Conservation (phyloP, 2,113 vertebrate species). For the Plecotus auritus region DNA sequence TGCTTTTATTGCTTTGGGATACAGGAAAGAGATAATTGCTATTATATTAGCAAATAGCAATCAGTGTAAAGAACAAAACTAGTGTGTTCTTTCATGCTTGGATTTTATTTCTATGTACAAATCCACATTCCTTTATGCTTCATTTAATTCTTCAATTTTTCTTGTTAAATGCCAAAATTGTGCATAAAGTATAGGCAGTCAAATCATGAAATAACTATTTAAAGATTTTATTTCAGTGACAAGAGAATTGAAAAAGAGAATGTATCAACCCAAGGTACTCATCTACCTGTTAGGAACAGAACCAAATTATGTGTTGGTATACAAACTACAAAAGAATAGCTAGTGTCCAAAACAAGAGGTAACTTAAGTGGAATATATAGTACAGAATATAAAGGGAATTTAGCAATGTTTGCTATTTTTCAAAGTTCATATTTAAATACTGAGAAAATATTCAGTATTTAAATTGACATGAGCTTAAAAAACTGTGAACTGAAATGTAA, state of each 20-base stretch:
- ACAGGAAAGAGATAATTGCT: constrained; percentile 31
- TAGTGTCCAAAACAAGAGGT: neutral
- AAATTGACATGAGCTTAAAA: neutral
- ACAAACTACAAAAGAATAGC: neutral
- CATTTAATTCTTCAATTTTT: constrained; percentile 63
- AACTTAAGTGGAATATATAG: neutral
- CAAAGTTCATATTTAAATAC: constrained; percentile 9
- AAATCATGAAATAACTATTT: constrained; percentile 38
- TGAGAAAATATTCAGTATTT: neutral
- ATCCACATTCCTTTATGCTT: constrained; percentile 24
- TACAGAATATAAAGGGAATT: neutral
- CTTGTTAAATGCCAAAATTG: constrained; percentile 48
- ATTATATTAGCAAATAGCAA: constrained; percentile 47
- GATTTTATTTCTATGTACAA: constrained; percentile 60
- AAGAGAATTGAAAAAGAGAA: neutral
- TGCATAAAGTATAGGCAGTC: constrained; percentile 16
- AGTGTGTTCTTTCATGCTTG: constrained; percentile 21
- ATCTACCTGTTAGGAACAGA: neutral
- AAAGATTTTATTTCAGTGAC: constrained; percentile 21
- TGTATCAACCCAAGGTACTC: neutral
- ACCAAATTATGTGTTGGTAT: neutral
- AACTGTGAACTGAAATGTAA: neutral
- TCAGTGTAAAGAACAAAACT: constrained; percentile 42
- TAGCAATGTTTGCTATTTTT: neutral
- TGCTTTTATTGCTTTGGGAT: constrained; percentile 52